Base-by-base conservation (phyloP, 2,797 vertebrate genomes). In the Poeciliopsis presidionis region DNA sequence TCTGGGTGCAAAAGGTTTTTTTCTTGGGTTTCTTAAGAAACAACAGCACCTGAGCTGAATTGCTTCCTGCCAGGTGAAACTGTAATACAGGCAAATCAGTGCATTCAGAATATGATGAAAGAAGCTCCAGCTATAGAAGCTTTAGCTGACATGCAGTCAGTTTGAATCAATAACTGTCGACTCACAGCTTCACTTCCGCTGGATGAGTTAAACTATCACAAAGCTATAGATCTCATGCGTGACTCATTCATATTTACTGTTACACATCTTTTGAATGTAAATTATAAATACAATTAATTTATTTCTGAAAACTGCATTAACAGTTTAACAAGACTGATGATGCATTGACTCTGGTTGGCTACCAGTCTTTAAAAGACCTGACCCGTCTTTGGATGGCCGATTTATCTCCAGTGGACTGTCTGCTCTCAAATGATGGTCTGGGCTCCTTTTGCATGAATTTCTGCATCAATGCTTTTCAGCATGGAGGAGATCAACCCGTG, bases 21-120 rank as follows among this genome's bases (percentile, higher is more conserved):
- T 61, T 57, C 73, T 13, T 61, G 25, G 28, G 4, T 36, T 14
- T 46, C 41, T 39, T 59, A 8, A 67, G 72, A 55, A 83, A 76
- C 76, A 76, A 59, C 80, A 61, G 80, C 45, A 82, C 67, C 88
- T 88, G 87, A 91, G 78, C 74, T 81, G 77, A 81, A 90, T 88
- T 86, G 85, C 84, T 89, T 85, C 90, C 80, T 89, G 85, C 84
- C 82, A 89, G 86, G 77, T 87, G 82, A 90, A 89, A 82, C 80
- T 67, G 78, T 73, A 73, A 79, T 72, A 72, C 67, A 69, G 59
- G 5, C 28, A 12, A 76, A 86, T 78, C 84, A 81, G 75, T 1
- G 49, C 11, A 5, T 49, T 43, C 72, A 16, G 16, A 5, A 14
- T 72, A 81, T 82, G 83, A 86, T 86, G 75, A 89, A 91, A 86